These are phyloP conservation scores for Loriculus beryllinus DNA, from an alignment of 2,797 vertebrate species.

Conservation along the genomic window DNA sequence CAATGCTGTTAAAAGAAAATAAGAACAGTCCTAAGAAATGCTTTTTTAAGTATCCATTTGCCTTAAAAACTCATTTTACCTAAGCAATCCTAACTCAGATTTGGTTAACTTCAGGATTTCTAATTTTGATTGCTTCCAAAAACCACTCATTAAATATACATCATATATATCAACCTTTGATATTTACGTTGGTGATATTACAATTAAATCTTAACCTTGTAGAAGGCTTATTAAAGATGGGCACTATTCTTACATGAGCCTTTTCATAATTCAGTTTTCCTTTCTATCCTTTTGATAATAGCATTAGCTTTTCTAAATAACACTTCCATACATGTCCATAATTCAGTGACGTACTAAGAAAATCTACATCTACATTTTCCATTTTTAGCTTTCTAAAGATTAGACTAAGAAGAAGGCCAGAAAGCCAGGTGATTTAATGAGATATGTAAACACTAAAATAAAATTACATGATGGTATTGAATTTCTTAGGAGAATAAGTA, in stretches of 20 bases:
- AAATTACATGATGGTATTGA: not conserved
- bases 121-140: slow-evolving; percentile 1
- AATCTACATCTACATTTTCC: not conserved
- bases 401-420: not conserved
- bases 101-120: not conserved
- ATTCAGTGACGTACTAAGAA: not conserved
- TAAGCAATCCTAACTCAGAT: not conserved
- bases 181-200: not conserved
- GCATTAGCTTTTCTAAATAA: slow-evolving; percentile 22
- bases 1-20: not conserved
- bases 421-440: not conserved
- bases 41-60: not conserved
- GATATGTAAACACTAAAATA: not conserved
- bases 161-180: not conserved
- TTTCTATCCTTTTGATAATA: not conserved
- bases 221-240: not conserved
- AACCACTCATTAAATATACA: not conserved
- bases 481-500: not conserved
- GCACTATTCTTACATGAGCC: not conserved
- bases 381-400: not conserved
- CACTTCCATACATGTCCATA: not conserved
- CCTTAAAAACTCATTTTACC: not conserved
- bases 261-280: not conserved
- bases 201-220: not conserved
- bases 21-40: not conserved